phyloP scores from a whole-genome alignment of 2,113 vertebrate species.

The Struthidea cinerea region DNA sequence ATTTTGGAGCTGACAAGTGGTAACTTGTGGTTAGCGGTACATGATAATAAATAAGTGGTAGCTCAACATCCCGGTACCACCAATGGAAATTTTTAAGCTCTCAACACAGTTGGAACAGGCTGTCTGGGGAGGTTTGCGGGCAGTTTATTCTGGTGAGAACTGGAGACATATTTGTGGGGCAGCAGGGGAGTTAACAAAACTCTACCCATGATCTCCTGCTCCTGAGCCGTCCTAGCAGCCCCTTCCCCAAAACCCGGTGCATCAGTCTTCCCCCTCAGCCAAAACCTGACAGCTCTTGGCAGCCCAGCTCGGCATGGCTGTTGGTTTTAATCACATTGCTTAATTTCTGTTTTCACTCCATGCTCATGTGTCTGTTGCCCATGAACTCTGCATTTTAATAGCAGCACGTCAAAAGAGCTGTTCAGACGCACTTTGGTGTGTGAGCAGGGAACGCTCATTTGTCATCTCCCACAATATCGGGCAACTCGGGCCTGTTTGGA shows the following conservation, averaged over 20 bases:
- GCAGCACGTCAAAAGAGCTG: background rate
- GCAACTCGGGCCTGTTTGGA: background rate
- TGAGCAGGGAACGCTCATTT: background rate
- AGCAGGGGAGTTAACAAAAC: background rate
- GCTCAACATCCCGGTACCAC: background rate
- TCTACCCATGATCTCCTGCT: background rate
- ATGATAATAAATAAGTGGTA: background rate
- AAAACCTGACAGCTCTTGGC: background rate
- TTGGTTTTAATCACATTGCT: conserved; percentile 18
- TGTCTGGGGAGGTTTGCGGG: background rate
- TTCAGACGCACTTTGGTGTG: background rate
- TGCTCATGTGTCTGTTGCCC: background rate
- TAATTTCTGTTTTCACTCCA: conserved; percentile 5
- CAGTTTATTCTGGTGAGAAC: background rate
- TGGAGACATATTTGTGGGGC: background rate
- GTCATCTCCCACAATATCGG: background rate
- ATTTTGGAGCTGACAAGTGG: background rate
- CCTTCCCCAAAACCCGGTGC: background rate
- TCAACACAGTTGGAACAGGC: background rate
- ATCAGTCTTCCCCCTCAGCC: background rate
- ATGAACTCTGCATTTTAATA: background rate
- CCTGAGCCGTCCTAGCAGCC: background rate
- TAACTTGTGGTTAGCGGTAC: background rate
- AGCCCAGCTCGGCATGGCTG: fast-evolving
- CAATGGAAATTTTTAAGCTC: background rate